Percentiles rank a stretch among this genome's conserved stretches.
These are phyloP conservation scores for Spea bombifrons DNA, from an alignment of 2,113 vertebrate genomes.

Conservation along the genomic window DNA sequence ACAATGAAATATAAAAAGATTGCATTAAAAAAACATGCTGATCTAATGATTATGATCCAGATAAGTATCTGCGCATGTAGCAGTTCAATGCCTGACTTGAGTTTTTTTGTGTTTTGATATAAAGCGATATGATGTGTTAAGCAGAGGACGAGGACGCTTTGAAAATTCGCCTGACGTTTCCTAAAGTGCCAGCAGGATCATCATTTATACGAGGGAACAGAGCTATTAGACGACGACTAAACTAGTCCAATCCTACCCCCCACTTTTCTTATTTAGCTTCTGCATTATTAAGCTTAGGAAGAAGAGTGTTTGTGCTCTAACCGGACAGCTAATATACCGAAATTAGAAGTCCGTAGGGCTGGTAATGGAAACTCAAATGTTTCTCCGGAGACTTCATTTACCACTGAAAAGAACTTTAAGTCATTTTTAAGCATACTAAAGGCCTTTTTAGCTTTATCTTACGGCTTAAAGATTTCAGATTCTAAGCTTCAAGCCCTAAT, in stretches of 20 bases:
- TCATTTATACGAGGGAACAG: not conserved
- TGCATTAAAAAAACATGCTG: slow-evolving; percentile 2
- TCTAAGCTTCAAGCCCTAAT: not conserved
- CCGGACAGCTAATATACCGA: slow-evolving; percentile 14
- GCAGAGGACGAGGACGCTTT: not conserved
- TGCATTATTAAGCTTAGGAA: slow-evolving; percentile 11
- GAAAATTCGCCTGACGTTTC: slow-evolving; percentile 1
- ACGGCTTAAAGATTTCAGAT: not conserved
- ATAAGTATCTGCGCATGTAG: not conserved
- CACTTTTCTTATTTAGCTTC: not conserved
- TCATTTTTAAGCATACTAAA: not conserved
- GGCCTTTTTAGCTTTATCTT: slow-evolving; percentile 3
- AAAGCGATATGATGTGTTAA: not conserved
- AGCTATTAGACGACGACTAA: not conserved
- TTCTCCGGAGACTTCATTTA: not conserved
- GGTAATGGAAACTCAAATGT: slow-evolving; percentile 8
- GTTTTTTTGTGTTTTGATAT: not conserved
- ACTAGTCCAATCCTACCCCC: not conserved
- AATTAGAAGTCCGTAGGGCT: slow-evolving; percentile 3
- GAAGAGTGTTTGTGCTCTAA: not conserved
- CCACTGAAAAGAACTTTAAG: not conserved
- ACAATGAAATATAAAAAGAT: not conserved
- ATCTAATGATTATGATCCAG: not conserved
- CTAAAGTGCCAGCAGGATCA: not conserved
- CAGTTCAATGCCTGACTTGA: not conserved